phyloP scores from a whole-genome alignment of 2,113 vertebrate species.

The Elaphurus davidianus region DNA sequence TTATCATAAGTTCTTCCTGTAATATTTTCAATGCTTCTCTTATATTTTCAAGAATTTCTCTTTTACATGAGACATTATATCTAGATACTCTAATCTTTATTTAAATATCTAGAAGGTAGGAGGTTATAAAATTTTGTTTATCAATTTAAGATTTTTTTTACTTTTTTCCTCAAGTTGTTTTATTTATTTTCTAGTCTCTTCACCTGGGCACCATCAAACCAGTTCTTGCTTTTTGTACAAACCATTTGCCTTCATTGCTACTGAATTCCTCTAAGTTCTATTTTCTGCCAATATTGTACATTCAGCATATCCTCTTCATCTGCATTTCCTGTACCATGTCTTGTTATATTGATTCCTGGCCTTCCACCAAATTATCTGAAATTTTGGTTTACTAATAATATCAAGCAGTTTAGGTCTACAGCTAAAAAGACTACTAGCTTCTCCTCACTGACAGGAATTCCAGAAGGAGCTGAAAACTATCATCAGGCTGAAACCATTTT shows the following conservation, averaged over 20 bases:
- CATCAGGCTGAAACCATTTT: neutral
- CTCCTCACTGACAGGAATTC: neutral
- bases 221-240: conserved; percentile 30
- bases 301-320: neutral
- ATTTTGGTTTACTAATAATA: neutral
- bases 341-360: neutral
- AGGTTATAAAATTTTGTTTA: neutral
- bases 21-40: neutral
- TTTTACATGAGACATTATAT: neutral
- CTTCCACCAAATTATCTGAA: neutral
- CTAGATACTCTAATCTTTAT: neutral
- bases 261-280: neutral
- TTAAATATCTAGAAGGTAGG: neutral
- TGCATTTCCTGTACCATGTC: neutral
- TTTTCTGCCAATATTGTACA: neutral
- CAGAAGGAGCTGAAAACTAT: neutral
- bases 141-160: neutral
- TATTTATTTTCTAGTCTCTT: neutral
- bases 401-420: neutral
- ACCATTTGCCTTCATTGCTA: neutral
- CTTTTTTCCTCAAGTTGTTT: neutral
- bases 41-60: neutral
- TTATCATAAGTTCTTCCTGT: neutral
- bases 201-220: neutral
- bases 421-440: neutral